phyloP scores from a whole-genome alignment of 2,113 vertebrate species.

The Phylloscopus trochiloides region DNA sequence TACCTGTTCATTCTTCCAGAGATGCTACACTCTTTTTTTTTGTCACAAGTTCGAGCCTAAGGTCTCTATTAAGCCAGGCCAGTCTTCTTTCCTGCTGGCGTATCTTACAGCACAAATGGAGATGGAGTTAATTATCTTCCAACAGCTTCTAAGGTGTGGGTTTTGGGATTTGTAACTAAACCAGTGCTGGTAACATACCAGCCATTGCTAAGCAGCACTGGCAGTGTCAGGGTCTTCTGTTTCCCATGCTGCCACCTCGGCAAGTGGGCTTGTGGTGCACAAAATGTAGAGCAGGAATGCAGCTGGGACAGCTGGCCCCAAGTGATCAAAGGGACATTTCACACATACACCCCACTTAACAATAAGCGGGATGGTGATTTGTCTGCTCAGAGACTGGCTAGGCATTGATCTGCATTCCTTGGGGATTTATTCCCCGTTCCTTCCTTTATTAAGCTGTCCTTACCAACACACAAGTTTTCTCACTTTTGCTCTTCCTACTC shows the following conservation, averaged over 20 bases:
- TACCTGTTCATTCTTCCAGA: not conserved
- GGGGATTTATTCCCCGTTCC: not conserved
- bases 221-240: not conserved
- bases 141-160: not conserved
- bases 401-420: not conserved
- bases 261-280: not conserved
- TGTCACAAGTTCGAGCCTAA: not conserved
- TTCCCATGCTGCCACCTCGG: not conserved
- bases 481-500: not conserved
- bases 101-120: not conserved
- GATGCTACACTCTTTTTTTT: not conserved
- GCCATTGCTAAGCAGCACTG: not conserved
- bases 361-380: not conserved
- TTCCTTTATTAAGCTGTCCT: not conserved
- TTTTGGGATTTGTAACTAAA: not conserved
- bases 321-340: not conserved
- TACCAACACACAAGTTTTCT: not conserved
- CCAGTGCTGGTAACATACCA: not conserved
- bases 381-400: not conserved
- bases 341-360: rapidly evolving
- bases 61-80: not conserved
- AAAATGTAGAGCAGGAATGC: not conserved
- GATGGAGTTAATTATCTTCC: not conserved
- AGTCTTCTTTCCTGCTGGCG: not conserved
- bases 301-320: not conserved